Conservation (phyloP, 2,113 vertebrate genomes). For the Lepus americanus region DNA sequence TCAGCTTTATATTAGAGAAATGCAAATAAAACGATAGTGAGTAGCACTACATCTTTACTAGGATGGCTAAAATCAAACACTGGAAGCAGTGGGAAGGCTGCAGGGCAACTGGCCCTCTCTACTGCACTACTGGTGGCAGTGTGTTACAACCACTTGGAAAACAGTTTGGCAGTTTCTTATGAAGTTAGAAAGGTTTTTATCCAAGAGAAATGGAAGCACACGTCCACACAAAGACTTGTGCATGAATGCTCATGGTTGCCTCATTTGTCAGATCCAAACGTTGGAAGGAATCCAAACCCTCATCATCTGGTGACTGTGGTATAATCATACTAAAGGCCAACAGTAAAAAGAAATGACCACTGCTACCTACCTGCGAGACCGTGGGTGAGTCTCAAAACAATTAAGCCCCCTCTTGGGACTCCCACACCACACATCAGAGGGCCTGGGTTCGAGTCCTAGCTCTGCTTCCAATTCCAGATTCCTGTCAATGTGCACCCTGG, state of each 20-base stretch:
- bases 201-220: background rate
- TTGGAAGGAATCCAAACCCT: background rate
- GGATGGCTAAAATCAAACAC: background rate
- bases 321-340: background rate
- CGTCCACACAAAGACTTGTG: background rate
- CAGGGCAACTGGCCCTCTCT: background rate
- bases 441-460: too few relatives aligned
- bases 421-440: too few relatives aligned
- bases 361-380: background rate
- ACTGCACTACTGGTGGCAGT: background rate
- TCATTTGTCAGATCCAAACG: background rate
- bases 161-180: background rate
- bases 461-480: too few relatives aligned
- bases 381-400: background rate
- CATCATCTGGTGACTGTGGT: background rate
- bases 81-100: background rate
- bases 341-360: background rate
- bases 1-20: conserved; percentile 3
- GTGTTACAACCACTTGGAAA: background rate
- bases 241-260: background rate
- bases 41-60: background rate
- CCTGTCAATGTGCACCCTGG: too few relatives aligned
- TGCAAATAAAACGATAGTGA: background rate
- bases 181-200: background rate
- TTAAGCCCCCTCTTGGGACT: too few relatives aligned